Conservation (phyloP, 2,113 vertebrate genomes). For the Poicephalus meyeri region DNA sequence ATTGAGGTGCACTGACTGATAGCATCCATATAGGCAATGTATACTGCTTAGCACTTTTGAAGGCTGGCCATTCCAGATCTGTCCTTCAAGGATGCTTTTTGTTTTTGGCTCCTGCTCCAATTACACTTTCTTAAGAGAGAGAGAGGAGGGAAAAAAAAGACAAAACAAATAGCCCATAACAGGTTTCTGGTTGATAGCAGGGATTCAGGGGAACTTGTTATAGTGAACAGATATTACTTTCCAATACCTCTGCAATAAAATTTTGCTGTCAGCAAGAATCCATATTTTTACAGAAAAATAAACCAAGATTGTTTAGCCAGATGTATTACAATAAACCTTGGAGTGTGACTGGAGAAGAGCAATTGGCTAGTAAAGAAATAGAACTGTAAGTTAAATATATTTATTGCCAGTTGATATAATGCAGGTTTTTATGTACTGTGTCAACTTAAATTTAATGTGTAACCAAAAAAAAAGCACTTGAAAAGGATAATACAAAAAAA, state of each 20-base stretch:
- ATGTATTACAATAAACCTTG: constrained; percentile 12
- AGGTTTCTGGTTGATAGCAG: neutral
- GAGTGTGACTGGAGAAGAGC: neutral
- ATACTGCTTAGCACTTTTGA: neutral
- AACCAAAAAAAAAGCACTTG: neutral
- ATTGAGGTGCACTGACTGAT: neutral
- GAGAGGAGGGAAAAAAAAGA: rapidly evolving
- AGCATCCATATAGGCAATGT: neutral
- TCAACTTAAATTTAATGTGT: neutral
- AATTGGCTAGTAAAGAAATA: neutral
- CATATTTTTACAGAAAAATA: constrained; percentile 41
- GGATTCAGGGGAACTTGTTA: constrained; percentile 16
- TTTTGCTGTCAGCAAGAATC: constrained; percentile 17
- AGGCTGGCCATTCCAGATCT: neutral
- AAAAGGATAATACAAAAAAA: neutral
- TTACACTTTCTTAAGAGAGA: neutral
- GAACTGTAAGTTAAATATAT: neutral
- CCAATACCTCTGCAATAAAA: constrained; percentile 7
- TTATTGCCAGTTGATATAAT: neutral
- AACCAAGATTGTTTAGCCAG: constrained; percentile 12
- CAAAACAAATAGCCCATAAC: constrained; percentile 1
- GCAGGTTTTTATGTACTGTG: neutral
- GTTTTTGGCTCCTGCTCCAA: neutral
- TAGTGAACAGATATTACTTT: neutral
- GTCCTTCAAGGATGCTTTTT: neutral